Percentiles rank a stretch among this genome's conserved stretches.
Evolutionary conservation across 2,888 invertebrate species (phyloP).

Genomic region (Microdon myrmicae): DNA sequence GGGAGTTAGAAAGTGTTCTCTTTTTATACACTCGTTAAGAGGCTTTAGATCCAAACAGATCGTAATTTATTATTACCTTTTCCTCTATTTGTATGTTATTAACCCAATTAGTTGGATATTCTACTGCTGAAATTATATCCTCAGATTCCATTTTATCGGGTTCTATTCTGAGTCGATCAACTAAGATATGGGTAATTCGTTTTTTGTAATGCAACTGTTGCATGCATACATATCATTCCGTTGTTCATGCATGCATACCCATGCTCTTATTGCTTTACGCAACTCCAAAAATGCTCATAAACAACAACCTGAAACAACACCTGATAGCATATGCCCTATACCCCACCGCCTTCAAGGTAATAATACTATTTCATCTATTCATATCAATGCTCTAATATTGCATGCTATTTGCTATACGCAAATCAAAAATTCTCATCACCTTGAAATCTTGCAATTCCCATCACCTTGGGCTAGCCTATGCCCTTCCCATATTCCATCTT

Average conservation of each 20-base stretch:
- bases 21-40: conserved; percentile 46
- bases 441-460: too few species aligned
- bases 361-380: conserved; percentile 19
- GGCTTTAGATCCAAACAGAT: conserved; percentile 56
- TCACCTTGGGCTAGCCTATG: too few species aligned
- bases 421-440: too few species aligned
- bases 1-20: conserved; percentile 52
- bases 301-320: too few species aligned
- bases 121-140: conserved; percentile 49
- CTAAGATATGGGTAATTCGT: conserved; percentile 36
- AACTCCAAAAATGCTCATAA: too few species aligned
- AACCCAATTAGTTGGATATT: conserved; percentile 46
- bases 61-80: conserved; percentile 51
- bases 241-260: conserved; percentile 43
- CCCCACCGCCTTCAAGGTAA: too few species aligned
- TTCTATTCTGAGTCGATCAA: conserved; percentile 38
- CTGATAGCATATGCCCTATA: too few species aligned
- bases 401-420: too few species aligned
- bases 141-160: conserved; percentile 31
- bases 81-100: conserved; percentile 32
- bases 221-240: conserved; percentile 49
- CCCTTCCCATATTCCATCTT: too few species aligned
- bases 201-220: conserved; percentile 47
- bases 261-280: conserved; percentile 41
- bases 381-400: conserved; percentile 44